Percentiles rank a stretch among this genome's conserved stretches.
Evolutionary conservation across 2,113 vertebrate genomes (phyloP).

Genomic region (Neopipo cinnamomea): DNA sequence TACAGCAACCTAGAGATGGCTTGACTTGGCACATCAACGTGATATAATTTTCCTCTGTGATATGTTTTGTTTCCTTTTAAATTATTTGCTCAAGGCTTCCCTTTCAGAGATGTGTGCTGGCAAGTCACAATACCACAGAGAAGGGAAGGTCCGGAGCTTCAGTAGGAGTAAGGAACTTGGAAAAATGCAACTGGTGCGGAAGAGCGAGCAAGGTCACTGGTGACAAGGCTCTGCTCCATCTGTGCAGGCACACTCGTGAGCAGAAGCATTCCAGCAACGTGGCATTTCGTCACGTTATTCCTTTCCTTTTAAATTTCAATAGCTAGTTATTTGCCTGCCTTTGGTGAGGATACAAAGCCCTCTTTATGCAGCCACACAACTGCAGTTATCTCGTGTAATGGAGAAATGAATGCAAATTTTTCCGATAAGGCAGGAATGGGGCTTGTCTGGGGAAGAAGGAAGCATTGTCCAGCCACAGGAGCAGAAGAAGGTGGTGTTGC

Average conservation of each 20-base stretch:
- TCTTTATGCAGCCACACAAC: slow-evolving; percentile 16
- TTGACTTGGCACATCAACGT: background rate
- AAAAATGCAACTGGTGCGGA: slow-evolving; percentile 63
- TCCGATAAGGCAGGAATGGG: background rate
- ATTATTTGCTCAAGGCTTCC: background rate
- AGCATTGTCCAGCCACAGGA: background rate
- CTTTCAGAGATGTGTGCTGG: slow-evolving; percentile 14
- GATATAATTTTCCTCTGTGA: background rate
- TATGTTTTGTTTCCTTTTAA: background rate
- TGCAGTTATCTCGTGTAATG: background rate
- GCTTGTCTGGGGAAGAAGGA: slow-evolving; percentile 20
- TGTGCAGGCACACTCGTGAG: slow-evolving; percentile 36
- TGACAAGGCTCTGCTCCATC: slow-evolving; percentile 63
- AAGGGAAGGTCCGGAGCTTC: slow-evolving; percentile 39
- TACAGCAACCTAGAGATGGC: background rate
- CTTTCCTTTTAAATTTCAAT: slow-evolving; percentile 3
- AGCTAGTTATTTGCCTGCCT: slow-evolving; percentile 34
- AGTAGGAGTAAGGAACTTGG: slow-evolving; percentile 36
- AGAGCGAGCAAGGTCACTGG: slow-evolving; percentile 64
- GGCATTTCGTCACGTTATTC: slow-evolving; percentile 32
- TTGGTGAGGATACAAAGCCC: slow-evolving; percentile 39
- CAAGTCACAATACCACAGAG: slow-evolving; percentile 11
- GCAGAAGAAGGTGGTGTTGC: background rate
- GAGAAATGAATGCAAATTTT: slow-evolving; percentile 36
- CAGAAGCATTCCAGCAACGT: slow-evolving; percentile 38